These are phyloP conservation scores for Enteromius unitaeniatus DNA, from an alignment of 2,797 vertebrate species.

Conservation along the genomic window DNA sequence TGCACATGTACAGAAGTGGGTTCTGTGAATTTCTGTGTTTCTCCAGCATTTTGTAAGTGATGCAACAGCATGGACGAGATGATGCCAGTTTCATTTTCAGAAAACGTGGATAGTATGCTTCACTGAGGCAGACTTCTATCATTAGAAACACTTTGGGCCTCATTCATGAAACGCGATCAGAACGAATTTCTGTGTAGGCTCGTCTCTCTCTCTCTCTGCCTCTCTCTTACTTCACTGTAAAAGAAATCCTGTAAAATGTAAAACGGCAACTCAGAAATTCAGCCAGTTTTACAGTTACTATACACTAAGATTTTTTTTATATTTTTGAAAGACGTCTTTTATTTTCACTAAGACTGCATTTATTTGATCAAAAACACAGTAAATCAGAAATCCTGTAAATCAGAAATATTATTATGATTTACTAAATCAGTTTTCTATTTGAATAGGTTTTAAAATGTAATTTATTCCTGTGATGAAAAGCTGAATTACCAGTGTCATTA, in stretches of 20 bases:
- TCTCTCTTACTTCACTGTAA: background rate
- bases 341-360: background rate
- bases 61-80: background rate
- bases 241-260: background rate
- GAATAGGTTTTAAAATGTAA: background rate
- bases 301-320: background rate
- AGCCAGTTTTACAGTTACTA: background rate
- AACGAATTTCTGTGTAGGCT: slow-evolving; percentile 6
- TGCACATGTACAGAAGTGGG: background rate
- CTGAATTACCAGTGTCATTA: background rate
- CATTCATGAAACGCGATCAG: slow-evolving; percentile 28
- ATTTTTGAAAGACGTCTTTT: background rate
- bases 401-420: background rate
- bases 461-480: background rate
- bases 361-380: slow-evolving; percentile 3
- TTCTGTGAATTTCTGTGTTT: background rate
- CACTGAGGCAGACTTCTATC: background rate
- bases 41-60: background rate
- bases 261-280: background rate
- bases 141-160: slow-evolving; percentile 34
- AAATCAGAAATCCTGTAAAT: background rate
- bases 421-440: background rate
- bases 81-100: background rate
- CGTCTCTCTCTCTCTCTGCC: background rate
- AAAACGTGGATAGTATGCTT: background rate